Evolutionary conservation across 2,797 vertebrate species (phyloP).

Genomic region (Dallia pectoralis): DNA sequence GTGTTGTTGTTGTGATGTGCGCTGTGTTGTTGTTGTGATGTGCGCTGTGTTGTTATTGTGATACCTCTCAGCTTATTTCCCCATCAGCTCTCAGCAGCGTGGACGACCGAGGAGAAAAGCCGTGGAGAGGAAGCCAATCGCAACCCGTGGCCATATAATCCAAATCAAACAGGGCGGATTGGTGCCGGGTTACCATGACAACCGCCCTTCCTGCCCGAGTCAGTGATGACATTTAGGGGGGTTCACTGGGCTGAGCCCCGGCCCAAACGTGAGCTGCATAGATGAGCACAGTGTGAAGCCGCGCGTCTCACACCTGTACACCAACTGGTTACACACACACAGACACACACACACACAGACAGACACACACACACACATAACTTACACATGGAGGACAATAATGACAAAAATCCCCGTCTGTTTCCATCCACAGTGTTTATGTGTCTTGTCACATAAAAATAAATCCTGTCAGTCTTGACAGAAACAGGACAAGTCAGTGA

Average conservation of each 20-base stretch:
- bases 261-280: neutral
- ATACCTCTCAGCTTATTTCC: neutral
- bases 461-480: no score
- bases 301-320: slow-evolving; percentile 48
- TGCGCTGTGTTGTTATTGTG: slow-evolving; percentile 34
- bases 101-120: neutral
- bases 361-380: no score
- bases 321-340: slow-evolving; percentile 23
- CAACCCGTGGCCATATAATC: slow-evolving; percentile 31
- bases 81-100: neutral
- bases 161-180: slow-evolving; percentile 54
- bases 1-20: neutral
- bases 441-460: no score
- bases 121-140: slow-evolving; percentile 5
- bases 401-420: no score
- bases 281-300: slow-evolving; percentile 24
- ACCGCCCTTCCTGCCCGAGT: slow-evolving; percentile 34
- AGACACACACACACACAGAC: no score
- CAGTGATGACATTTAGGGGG: slow-evolving; percentile 53
- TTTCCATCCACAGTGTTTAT: no score
- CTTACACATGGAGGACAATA: no score
- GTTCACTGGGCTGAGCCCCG: slow-evolving; percentile 23
- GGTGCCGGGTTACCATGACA: slow-evolving; percentile 58
- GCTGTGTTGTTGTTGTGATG: slow-evolving; percentile 41
- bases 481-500: no score